Conservation (phyloP, 2,797 vertebrate genomes). For the Acestrorhynchus altus region DNA sequence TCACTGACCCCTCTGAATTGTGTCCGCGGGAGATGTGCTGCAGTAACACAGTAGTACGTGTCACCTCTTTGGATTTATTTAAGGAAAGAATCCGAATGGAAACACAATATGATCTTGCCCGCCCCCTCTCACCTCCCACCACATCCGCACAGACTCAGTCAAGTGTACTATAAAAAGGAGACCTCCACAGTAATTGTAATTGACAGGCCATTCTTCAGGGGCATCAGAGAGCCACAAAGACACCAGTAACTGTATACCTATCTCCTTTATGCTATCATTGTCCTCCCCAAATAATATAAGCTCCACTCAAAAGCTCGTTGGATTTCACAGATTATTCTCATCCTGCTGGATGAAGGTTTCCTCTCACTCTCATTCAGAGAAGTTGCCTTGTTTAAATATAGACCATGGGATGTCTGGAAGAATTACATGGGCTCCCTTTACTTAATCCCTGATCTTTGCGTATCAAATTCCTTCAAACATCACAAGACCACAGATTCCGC, state of each 20-base stretch:
- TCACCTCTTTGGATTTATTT: conserved; percentile 71
- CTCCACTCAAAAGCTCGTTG: conserved; percentile 56
- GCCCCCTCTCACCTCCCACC: conserved; percentile 68
- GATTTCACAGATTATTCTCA: conserved; percentile 70
- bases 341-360: conserved; percentile 63
- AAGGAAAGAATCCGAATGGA: conserved; percentile 74
- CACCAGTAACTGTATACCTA: conserved; percentile 51
- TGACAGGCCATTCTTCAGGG: conserved; percentile 62
- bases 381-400: conserved; percentile 48
- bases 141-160: conserved; percentile 65
- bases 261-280: conserved; percentile 66
- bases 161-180: conserved; percentile 55
- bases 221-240: conserved; percentile 49
- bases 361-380: conserved; percentile 45
- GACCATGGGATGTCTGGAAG: conserved; percentile 54
- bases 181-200: conserved; percentile 51
- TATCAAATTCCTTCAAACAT: conserved; percentile 41
- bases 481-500: conserved; percentile 13
- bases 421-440: conserved; percentile 62
- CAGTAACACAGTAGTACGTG: conserved; percentile 66
- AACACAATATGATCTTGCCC: conserved; percentile 71
- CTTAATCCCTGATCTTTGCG: conserved; percentile 60
- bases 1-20: conserved; percentile 27
- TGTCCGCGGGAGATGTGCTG: conserved; percentile 17
- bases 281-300: conserved; percentile 57